A percentile compares a stretch with the other conserved stretches of the same genome.
Conservation (phyloP, 2,888 invertebrate species). For the Microplitis manilae region DNA sequence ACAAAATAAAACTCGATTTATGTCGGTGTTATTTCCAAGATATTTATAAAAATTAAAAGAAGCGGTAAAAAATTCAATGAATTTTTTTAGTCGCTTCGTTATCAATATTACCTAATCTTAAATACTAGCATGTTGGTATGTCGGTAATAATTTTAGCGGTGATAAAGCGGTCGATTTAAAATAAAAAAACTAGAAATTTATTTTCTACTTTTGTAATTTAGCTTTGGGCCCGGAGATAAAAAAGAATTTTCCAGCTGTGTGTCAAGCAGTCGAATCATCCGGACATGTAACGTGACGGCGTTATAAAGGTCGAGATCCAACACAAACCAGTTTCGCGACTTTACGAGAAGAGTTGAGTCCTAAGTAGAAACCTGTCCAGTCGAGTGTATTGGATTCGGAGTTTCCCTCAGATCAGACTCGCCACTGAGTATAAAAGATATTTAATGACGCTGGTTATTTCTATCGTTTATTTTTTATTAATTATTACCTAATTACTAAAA, state of each 20-base stretch:
- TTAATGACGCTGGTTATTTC: not conserved
- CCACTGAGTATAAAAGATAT: not conserved
- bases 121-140: no score
- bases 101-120: no score
- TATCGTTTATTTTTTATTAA: slow-evolving; percentile 7
- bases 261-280: slow-evolving; percentile 26
- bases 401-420: slow-evolving; percentile 31
- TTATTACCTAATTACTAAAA: slow-evolving; percentile 24
- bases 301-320: slow-evolving; percentile 39
- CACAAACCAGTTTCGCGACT: slow-evolving; percentile 39
- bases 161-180: no score
- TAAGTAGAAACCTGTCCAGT: slow-evolving; percentile 39
- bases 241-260: slow-evolving; percentile 12
- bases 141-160: no score
- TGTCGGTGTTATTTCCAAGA: no score
- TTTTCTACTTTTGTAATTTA: no score
- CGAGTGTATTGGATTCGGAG: slow-evolving; percentile 34
- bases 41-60: no score
- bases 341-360: slow-evolving; percentile 13
- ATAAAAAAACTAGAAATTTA: no score
- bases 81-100: no score
- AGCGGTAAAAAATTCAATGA: no score
- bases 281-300: slow-evolving; percentile 36
- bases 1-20: no score
- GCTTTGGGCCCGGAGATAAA: not conserved